Percentiles rank a stretch among this genome's conserved stretches.
phyloP scores from a whole-genome alignment of 2,888 invertebrate genomes.

The Selenia dentaria region DNA sequence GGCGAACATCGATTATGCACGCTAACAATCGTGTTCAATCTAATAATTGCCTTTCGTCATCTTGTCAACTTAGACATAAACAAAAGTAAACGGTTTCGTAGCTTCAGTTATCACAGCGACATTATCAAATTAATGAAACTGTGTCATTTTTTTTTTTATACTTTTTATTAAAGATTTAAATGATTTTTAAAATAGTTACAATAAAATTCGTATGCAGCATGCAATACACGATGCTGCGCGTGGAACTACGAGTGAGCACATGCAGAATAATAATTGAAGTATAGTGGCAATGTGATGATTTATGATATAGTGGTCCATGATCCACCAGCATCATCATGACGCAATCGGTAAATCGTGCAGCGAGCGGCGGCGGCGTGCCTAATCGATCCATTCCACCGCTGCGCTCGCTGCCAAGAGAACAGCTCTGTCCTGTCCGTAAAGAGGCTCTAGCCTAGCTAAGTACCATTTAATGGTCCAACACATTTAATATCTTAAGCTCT shows the following conservation, averaged over 20 bases:
- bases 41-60: conserved; percentile 2
- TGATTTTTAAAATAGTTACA: too few relatives aligned
- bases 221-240: too few relatives aligned
- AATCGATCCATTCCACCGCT: conserved; percentile 43
- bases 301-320: too few relatives aligned
- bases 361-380: conserved; percentile 28
- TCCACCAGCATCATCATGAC: too few relatives aligned
- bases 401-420: conserved; percentile 29
- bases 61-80: neutral
- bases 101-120: conserved; percentile 14
- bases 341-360: conserved; percentile 26
- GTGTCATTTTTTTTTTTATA: too few relatives aligned
- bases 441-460: conserved; percentile 6
- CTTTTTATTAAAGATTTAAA: too few relatives aligned
- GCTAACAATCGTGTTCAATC: conserved; percentile 5
- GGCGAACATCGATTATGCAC: conserved; percentile 28
- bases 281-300: too few relatives aligned
- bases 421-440: conserved; percentile 10
- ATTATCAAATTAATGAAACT: too few relatives aligned
- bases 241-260: too few relatives aligned
- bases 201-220: too few relatives aligned
- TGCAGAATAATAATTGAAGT: too few relatives aligned
- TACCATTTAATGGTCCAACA: conserved; percentile 24
- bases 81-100: neutral
- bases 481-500: neutral